These are phyloP conservation scores for Gyrodactylus bullatarudis DNA, from an alignment of 1,140 invertebrate species.

Conservation along the genomic window DNA sequence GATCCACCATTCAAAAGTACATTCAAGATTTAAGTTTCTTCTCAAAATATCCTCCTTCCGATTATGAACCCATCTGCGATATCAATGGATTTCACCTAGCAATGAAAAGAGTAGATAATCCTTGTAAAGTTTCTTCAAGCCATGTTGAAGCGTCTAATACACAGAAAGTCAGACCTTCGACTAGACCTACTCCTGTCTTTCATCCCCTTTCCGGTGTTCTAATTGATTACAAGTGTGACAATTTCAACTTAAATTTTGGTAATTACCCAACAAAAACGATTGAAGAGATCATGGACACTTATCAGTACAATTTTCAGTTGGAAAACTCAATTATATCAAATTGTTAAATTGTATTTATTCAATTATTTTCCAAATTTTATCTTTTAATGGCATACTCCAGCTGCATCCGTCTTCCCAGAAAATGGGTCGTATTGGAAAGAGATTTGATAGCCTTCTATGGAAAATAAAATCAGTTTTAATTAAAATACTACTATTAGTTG, in stretches of 20 bases:
- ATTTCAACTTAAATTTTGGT: background rate
- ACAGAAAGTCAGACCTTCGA: too few species aligned
- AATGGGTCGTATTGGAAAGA: background rate
- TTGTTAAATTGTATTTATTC: background rate
- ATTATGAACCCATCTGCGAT: background rate
- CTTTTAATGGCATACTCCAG: background rate
- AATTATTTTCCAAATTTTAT: background rate
- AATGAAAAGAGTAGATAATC: background rate
- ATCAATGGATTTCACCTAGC: background rate
- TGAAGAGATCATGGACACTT: background rate
- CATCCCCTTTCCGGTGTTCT: background rate
- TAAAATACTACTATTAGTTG: too few species aligned
- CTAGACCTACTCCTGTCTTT: too few species aligned
- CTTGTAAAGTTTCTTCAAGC: too few species aligned
- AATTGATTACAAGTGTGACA: background rate
- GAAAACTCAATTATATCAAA: too few species aligned
- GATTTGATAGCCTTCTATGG: background rate
- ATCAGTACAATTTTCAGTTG: too few species aligned
- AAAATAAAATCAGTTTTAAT: background rate
- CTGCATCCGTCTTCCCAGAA: background rate
- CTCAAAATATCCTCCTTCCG: background rate
- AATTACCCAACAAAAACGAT: background rate
- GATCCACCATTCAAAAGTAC: background rate
- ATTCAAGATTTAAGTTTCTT: background rate
- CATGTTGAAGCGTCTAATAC: too few species aligned